Conservation (phyloP, 1,140 invertebrate genomes). For the Bombus impatiens region DNA sequence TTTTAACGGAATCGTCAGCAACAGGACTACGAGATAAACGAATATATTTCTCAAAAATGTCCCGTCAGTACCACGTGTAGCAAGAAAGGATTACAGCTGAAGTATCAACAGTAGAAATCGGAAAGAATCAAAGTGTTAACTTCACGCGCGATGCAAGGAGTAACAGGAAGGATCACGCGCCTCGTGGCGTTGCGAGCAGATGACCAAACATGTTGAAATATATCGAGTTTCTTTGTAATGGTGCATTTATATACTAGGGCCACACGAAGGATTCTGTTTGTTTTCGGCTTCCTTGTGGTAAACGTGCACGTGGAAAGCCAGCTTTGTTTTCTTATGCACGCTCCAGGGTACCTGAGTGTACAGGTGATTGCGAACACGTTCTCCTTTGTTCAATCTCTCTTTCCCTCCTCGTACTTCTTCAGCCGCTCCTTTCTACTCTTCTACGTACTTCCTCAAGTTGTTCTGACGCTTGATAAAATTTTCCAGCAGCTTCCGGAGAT, state of each 20-base stretch:
- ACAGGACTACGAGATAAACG: background rate
- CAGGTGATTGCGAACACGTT: slow-evolving; percentile 58
- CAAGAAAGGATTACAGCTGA: background rate
- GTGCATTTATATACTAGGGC: background rate
- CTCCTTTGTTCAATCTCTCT: slow-evolving; percentile 29
- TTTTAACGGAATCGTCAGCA: background rate
- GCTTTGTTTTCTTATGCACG: slow-evolving; percentile 51
- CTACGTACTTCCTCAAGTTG: background rate
- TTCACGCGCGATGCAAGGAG: no score
- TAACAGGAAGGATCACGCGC: background rate
- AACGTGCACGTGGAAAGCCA: slow-evolving; percentile 44
- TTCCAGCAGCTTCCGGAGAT: background rate
- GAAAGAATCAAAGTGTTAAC: background rate
- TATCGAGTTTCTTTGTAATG: slow-evolving; percentile 48
- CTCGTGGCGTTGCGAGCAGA: slow-evolving; percentile 19
- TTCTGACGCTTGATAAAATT: background rate
- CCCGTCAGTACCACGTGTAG: no score
- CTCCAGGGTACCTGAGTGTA: slow-evolving; percentile 43
- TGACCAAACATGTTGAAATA: slow-evolving; percentile 38
- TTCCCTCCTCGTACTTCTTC: background rate
- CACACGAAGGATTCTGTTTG: slow-evolving; percentile 55
- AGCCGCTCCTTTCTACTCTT: background rate
- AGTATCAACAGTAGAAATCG: background rate
- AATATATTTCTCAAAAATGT: background rate
- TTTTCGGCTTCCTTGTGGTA: slow-evolving; percentile 35